phyloP scores from a whole-genome alignment of 2,888 invertebrate genomes.

The Drosophila incognita region DNA sequence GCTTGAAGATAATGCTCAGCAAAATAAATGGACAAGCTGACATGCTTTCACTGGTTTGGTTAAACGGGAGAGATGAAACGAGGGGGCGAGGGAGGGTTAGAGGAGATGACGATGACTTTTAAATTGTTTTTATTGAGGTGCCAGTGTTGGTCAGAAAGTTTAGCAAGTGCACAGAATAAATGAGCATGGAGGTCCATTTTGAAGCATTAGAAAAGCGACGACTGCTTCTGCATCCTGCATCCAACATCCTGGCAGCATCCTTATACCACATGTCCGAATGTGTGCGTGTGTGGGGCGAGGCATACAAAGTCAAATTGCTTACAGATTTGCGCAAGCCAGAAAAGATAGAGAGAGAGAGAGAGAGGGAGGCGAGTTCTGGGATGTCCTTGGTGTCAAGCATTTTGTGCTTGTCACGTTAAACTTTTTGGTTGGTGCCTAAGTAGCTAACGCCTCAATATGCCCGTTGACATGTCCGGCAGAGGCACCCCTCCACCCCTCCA shows the following conservation, averaged over 20 bases:
- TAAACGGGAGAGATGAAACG: neutral
- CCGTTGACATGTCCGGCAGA: conserved; percentile 62
- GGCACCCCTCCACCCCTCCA: neutral
- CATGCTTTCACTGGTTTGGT: conserved; percentile 38
- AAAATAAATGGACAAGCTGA: conserved; percentile 74
- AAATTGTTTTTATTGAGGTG: conserved; percentile 76
- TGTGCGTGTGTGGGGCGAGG: conserved; percentile 34
- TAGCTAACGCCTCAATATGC: conserved; percentile 65
- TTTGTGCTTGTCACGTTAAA: conserved; percentile 64
- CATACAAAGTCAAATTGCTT: conserved; percentile 61
- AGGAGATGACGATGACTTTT: conserved; percentile 70
- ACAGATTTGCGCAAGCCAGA: conserved; percentile 16
- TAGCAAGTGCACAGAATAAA: conserved; percentile 69
- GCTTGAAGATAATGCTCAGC: conserved; percentile 55
- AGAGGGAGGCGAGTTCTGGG: neutral
- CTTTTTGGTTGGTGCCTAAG: conserved; percentile 60
- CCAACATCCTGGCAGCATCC: conserved; percentile 19
- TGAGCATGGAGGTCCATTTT: conserved; percentile 63
- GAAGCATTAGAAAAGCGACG: conserved; percentile 41
- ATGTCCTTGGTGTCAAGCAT: conserved; percentile 34
- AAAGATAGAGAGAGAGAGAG: neutral
- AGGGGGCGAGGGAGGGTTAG: conserved; percentile 8
- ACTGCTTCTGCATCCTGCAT: conserved; percentile 24
- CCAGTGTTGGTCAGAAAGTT: conserved; percentile 71
- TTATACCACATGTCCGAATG: conserved; percentile 19